Evolutionary conservation across 1,140 invertebrate genomes (phyloP), one percentile per base, ranked within the genome.

Genomic region (Brachionus koreanus): DNA sequence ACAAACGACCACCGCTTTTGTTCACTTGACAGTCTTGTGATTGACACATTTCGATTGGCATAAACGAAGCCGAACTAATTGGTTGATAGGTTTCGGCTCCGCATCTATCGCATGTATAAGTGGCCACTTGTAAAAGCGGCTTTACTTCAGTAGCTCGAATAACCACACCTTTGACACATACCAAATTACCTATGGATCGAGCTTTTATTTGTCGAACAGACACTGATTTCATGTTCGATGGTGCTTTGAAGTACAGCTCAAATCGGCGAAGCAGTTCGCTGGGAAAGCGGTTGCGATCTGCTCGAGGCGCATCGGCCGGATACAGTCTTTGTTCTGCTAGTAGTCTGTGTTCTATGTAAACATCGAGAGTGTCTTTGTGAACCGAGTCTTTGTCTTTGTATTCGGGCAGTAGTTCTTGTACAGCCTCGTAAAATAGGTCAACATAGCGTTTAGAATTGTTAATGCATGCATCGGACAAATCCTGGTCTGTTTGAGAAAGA

Each of bases 71-170:
- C 82, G 52, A 35, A 85, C 83, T 35, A 83, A 93, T 90, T 0
- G 94, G 93, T 90, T 99, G 97, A 89, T 98, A 99, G 3, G 96
- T 97, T 90, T 99, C 98, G 19, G 95, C 92, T 82, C 97, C 96
- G 87, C 98, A 99, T 82, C 96, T 93, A 88, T 98, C 96, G 89
- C 98, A 99, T 1, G 96, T 98, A 86, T 99, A 99, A 0, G 98
- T 99, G 6, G 96, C 96, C 29, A 99, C 96, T 77, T 92, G 91
- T 88, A 98, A 91, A 89, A 98, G 92, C 0, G 98, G 98, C 88
- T 98, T 98, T 0, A 99, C 97, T 89, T 99, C 98, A 5, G 96
- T 98, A 84, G 92, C 92, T 84, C 96, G 90, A 0, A 96, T 99
- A 0, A 99, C 95, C 85, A 99, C 96, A 82, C 97, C 97, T 87